phyloP scores from a whole-genome alignment of 2,113 vertebrate species.

The Oreotragus oreotragus region DNA sequence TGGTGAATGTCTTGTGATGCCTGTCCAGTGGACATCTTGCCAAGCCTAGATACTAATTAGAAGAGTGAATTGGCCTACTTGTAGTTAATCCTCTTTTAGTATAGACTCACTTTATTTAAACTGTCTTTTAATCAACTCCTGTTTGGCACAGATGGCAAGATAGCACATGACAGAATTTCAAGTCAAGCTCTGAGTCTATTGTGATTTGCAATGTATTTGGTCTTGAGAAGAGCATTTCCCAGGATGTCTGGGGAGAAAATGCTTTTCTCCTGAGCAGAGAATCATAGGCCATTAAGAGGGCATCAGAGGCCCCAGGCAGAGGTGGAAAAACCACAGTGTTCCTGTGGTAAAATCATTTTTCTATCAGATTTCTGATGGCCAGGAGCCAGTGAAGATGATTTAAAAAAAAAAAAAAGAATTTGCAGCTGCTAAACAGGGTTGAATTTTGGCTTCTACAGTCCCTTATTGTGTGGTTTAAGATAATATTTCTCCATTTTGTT shows the following conservation, averaged over 20 bases:
- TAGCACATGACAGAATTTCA: not conserved
- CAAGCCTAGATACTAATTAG: not conserved
- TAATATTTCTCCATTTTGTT: not conserved
- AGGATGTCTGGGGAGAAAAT: slow-evolving; percentile 24
- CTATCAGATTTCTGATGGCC: slow-evolving; percentile 39
- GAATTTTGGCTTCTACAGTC: not conserved
- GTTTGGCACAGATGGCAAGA: not conserved
- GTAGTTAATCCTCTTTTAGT: not conserved
- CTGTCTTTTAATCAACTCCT: not conserved
- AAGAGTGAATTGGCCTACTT: not conserved
- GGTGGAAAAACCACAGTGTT: not conserved
- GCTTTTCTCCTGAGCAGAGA: slow-evolving; percentile 30
- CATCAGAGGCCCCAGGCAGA: not conserved
- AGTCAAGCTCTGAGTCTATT: not conserved
- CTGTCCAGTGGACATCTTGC: not conserved
- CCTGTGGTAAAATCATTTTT: slow-evolving; percentile 23
- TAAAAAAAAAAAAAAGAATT: not conserved
- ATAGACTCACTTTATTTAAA: not conserved
- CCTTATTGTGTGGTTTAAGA: not conserved
- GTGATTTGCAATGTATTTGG: not conserved
- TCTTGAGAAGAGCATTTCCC: slow-evolving; percentile 12
- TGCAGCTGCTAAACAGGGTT: not conserved
- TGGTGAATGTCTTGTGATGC: not conserved
- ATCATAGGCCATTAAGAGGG: not conserved
- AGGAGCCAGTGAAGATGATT: not conserved